Conservation (phyloP, 1,140 invertebrate species). For the Rhyacophila brunnea region DNA sequence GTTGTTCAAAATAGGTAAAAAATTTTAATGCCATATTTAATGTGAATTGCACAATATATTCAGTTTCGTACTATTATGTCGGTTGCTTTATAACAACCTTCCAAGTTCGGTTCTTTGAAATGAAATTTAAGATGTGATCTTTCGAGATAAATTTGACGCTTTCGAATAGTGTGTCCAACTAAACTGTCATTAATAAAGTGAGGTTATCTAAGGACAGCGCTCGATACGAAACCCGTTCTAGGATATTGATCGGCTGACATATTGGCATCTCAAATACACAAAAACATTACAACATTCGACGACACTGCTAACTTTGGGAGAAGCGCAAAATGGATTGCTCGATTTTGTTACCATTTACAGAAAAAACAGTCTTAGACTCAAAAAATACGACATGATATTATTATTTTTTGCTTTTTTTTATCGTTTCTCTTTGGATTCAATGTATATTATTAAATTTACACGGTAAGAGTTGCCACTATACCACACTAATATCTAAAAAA, state of each 20-base stretch:
- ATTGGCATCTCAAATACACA: not conserved
- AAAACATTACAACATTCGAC: no score
- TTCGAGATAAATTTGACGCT: no score
- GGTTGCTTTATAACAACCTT: no score
- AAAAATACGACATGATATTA: conserved; percentile 30
- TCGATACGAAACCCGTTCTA: not conserved
- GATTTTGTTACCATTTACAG: conserved; percentile 33
- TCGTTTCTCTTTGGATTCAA: conserved; percentile 34
- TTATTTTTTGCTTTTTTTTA: not conserved
- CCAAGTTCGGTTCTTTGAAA: no score
- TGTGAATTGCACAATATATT: no score
- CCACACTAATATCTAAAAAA: conserved; percentile 29
- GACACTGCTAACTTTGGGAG: no score
- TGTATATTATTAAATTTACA: conserved; percentile 29
- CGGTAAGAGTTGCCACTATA: conserved; percentile 16
- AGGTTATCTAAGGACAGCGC: not conserved
- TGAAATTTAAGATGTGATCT: no score
- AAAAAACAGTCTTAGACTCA: conserved; percentile 37
- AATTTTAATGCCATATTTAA: no score
- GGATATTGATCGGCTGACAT: not conserved
- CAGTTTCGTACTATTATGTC: no score
- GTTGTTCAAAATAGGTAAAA: no score
- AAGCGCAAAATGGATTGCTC: conserved; percentile 17
- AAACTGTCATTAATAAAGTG: not conserved
- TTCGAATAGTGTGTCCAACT: no score